phyloP scores from a whole-genome alignment of 2,113 vertebrate species.

The Syngnathus scovelli region DNA sequence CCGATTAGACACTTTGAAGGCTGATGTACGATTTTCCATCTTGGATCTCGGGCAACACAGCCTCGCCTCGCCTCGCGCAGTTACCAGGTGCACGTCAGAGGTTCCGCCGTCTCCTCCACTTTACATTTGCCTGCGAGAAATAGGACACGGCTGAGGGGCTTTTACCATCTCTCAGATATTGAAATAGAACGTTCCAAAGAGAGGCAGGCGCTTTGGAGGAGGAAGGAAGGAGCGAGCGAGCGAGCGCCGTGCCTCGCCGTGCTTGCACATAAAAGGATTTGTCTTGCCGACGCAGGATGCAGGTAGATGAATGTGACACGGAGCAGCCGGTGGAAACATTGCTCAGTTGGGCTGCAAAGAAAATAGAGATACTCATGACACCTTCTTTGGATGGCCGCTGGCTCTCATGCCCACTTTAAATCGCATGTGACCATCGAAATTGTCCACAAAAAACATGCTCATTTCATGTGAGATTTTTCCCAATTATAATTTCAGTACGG shows the following conservation, averaged over 20 bases:
- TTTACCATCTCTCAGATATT: slow-evolving; percentile 68
- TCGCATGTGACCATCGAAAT: background rate
- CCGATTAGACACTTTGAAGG: background rate
- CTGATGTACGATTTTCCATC: background rate
- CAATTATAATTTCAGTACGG: too few relatives aligned
- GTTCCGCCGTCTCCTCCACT: slow-evolving; percentile 36
- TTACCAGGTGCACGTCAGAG: slow-evolving; percentile 51
- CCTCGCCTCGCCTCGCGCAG: too few relatives aligned
- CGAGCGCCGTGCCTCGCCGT: slow-evolving; percentile 33
- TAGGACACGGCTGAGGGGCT: slow-evolving; percentile 68
- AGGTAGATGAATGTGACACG: slow-evolving; percentile 42
- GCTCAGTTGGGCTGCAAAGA: background rate
- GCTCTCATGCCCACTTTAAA: background rate
- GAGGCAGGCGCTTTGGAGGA: background rate
- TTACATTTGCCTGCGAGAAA: slow-evolving; percentile 64
- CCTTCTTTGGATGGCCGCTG: background rate
- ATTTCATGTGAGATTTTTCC: background rate
- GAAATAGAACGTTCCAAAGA: slow-evolving; percentile 53
- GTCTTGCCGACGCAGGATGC: slow-evolving; percentile 35
- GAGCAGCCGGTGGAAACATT: background rate
- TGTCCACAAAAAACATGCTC: too few relatives aligned
- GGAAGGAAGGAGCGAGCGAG: slow-evolving; percentile 17
- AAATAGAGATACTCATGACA: background rate
- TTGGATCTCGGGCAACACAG: background rate
- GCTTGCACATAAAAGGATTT: slow-evolving; percentile 61